phyloP scores from a whole-genome alignment of 1,140 invertebrate genomes.

The Sycophila sp. region DNA sequence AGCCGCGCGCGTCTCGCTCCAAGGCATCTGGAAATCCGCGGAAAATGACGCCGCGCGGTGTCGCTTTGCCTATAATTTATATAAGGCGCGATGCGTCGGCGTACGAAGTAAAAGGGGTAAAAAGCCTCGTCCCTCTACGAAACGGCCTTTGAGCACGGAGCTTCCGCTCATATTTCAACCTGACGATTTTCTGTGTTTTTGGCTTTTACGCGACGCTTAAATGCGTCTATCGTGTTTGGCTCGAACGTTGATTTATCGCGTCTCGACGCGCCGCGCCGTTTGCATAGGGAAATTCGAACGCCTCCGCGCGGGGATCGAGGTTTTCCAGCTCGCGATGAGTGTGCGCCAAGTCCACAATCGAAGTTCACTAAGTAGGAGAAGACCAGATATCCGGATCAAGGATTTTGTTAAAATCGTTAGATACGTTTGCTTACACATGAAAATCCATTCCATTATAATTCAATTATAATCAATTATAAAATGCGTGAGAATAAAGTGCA shows the following conservation, averaged over 20 bases:
- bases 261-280: not conserved
- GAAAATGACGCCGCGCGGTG: not conserved
- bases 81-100: not conserved
- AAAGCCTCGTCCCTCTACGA: constrained; percentile 10
- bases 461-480: no score
- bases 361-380: no score
- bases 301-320: no score
- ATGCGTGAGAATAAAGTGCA: no score
- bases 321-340: no score
- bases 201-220: not conserved
- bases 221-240: not conserved
- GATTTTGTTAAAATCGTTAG: no score
- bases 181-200: not conserved
- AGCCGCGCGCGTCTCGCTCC: not conserved
- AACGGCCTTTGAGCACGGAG: not conserved
- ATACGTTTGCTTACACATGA: no score
- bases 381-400: no score
- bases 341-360: no score
- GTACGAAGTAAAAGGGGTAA: no score
- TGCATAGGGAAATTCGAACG: not conserved
- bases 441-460: no score
- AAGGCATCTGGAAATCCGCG: not conserved
- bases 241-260: not conserved
- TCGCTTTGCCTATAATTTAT: not conserved
- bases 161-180: constrained; percentile 2